Evolutionary conservation across 2,113 vertebrate genomes (phyloP), one percentile per base, ranked within the genome.

Genomic region (Bufo gargarizans): DNA sequence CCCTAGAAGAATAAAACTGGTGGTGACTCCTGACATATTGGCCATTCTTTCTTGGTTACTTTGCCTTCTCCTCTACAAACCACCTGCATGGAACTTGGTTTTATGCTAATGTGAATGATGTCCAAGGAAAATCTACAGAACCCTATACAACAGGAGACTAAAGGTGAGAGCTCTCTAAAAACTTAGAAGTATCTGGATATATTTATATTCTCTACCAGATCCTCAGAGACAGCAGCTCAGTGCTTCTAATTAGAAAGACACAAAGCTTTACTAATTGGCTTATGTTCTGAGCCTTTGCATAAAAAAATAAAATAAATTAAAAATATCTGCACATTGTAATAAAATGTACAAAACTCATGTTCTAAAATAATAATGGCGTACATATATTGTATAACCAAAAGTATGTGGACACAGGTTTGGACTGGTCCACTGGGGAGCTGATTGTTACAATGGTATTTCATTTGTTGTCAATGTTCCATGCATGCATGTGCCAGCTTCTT

Each of bases 1-100:
- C 4, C 79, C 86, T 7, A 74, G 67, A 20, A 88, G 67, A 49
- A 88, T 13, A 63, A 88, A 88, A 53, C 56, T 58, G 1, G 55
- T 63, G 50, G 55, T 88, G 33, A 65, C 33, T 12, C 7, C 59
- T 20, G 67, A 88, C 43, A 74, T 14, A 59, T 88, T 82, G 50
- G 76, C 79, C 86, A 88, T 88, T 1, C 47, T 49, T 43, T 82
- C 16, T 65, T 53, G 0, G 17, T 11, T 8, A 19, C 19, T 77
- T 77, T 19, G 12, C 16, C 16, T 8, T 67, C 19, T 67, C 12
- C 13, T 45, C 50, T n/a, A 13, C 50, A 6, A 79, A 56, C n/a
- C 11, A 13, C 4, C 20, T 78, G 20, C 9, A 55, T 10, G 1
- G 12, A n/a, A 78, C 45, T 22, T 78, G 19, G 9, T 11, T 55